Base-by-base conservation (phyloP, 2,113 vertebrate species). In the Glaucidium brasilianum region DNA sequence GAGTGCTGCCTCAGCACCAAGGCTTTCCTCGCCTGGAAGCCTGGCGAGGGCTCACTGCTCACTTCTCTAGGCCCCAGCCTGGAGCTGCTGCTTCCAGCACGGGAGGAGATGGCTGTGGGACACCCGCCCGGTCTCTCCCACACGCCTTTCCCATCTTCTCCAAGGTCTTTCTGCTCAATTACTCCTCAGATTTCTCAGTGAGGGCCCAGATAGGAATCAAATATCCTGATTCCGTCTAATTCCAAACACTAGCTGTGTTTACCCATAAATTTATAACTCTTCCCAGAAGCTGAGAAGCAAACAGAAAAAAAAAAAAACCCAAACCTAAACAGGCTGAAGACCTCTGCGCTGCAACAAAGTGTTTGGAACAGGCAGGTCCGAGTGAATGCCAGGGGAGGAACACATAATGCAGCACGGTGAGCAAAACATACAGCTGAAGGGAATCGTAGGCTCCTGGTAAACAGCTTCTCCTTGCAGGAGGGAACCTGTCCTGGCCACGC, bases 211-310 rank as follows among this genome's bases (percentile, higher is more conserved):
- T 18, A 90, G 83, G 49, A 66, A 82, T 90, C 89, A 89, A 78
- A 76, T n/a, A 66, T 58, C 74, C 66, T 3, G 0, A 39, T 45
- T 78, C 45, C 32, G 68, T 49, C 66, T 87, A 32, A 56, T 68
- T 75, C 66, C 91, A 91, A 84, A 67, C 73, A 66, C 77, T 62
- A 39, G 16, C 35, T 62, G 50, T 82, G 43, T 94, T 93, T 89
- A 78, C 53, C 55, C 64, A 25, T 83, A 55, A 56, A 68, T 68
- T 49, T 68, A 6, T 43, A 67, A 52, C 39, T 47, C 67, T 90
- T 67, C 37, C 72, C 45, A 34, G 37, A 55, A 94, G 91, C 72
- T 79, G 89, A 89, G 80, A 75, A 55, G n/a, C 78, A 94, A 91
- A 78, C 32, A 67, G 41, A 32, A 6, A 9, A 45, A 26, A 4